These are phyloP conservation scores for Stomorhina lunata DNA, from an alignment of 2,888 invertebrate genomes.

Conservation along the genomic window DNA sequence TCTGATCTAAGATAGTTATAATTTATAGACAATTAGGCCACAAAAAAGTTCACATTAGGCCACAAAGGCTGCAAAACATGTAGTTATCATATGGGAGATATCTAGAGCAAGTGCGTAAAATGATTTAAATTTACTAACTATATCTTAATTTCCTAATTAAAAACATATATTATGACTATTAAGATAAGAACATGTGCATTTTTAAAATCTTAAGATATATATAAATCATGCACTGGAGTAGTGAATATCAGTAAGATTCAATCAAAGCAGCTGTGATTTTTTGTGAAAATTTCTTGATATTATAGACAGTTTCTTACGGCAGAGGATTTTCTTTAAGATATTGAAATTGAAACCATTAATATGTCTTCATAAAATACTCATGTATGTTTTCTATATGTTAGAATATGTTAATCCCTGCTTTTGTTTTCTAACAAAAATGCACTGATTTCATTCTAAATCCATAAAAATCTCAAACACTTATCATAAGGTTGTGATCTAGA, in stretches of 20 bases:
- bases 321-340: background rate
- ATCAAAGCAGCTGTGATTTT: constrained; percentile 40
- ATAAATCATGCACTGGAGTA: background rate
- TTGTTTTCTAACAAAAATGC: background rate
- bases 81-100: constrained; percentile 1
- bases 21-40: background rate
- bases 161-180: background rate
- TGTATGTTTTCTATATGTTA: background rate
- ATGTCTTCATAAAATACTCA: background rate
- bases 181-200: background rate
- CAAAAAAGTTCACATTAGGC: constrained; percentile 37
- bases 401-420: background rate
- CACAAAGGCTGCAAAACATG: background rate
- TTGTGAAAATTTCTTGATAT: background rate
- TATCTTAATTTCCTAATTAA: constrained; percentile 30
- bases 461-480: background rate
- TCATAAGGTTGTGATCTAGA: background rate
- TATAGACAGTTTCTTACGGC: background rate
- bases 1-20: background rate
- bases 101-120: too few species aligned
- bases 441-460: constrained; percentile 60
- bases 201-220: background rate
- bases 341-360: too few species aligned
- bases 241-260: too few species aligned
- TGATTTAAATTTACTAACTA: background rate